phyloP scores from a whole-genome alignment of 2,888 invertebrate species.

The Dicroscelio sp. region DNA sequence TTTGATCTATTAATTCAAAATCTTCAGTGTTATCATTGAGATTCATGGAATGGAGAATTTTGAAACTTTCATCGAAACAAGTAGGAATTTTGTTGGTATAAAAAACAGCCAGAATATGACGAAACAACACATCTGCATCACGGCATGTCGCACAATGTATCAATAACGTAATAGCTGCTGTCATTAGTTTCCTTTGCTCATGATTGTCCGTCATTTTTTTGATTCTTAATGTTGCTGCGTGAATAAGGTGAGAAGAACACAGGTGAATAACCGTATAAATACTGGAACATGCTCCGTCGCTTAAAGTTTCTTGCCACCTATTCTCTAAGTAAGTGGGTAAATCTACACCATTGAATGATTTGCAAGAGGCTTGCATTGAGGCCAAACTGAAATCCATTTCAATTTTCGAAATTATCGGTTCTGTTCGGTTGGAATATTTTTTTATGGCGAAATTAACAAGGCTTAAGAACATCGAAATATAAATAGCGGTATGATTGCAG shows the following conservation, averaged over 20 bases:
- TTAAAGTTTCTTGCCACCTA: conserved; percentile 33
- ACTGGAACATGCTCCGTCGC: not conserved
- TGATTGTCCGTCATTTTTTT: conserved; percentile 23
- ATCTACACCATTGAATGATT: conserved; percentile 10
- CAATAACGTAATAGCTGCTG: not conserved
- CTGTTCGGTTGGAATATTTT: not conserved
- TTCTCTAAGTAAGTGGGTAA: conserved; percentile 9
- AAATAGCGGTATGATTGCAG: not conserved
- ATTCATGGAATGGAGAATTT: too few relatives aligned
- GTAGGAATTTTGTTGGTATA: not conserved
- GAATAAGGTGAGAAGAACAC: conserved; percentile 52
- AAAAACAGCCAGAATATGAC: not conserved
- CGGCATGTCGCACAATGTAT: not conserved
- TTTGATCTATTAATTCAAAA: too few relatives aligned
- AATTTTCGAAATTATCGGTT: conserved; percentile 32
- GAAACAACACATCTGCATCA: not conserved
- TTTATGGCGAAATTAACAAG: not conserved
- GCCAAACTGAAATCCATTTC: conserved; percentile 37
- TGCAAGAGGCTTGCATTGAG: not conserved
- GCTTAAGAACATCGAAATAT: not conserved
- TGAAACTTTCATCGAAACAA: not conserved
- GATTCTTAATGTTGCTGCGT: conserved; percentile 33
- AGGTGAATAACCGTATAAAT: conserved; percentile 47
- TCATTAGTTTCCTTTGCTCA: not conserved
- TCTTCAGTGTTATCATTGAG: too few relatives aligned